Base-by-base conservation (phyloP, 1,140 invertebrate species). In the Temnothorax curvispinosus region DNA sequence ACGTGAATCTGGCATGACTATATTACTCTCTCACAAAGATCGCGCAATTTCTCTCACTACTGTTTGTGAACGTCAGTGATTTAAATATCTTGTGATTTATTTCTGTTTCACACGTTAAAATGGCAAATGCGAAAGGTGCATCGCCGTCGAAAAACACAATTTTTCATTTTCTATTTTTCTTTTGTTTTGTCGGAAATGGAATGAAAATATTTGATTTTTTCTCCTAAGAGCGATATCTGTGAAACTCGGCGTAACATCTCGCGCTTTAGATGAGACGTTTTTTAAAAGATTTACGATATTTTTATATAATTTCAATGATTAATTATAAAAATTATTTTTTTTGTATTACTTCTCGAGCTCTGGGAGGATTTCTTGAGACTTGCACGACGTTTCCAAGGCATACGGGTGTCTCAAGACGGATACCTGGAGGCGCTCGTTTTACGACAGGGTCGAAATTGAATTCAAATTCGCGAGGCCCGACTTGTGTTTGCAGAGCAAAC, bases 401-500 rank as follows among this genome's bases (percentile, higher is more conserved):
- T 75, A 35, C 88, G 81, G 69, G 35, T 69, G 60, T 86, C 65
- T 58, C 71, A 18, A 35, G 21, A 41, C n/a, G 82, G 18, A 27
- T 7, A 85, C 74, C 82, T 64, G 44, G 38, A 82, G 56, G 72
- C 35, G 38, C 65, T 71, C 72, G 58, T 60, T 76, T 56, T 56
- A 87, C n/a, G 58, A 52, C 58, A 80, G 69, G 74, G 67, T 72
- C 74, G 64, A 86, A 92, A 93, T 93, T 93, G 91, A 93, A 94
- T 93, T 93, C 92, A 93, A 92, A 93, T 93, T 93, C 93, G 91
- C 91, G 87, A 91, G 91, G 91, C 82, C 87, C 77, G 76, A 47
- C 67, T 74, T 50, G 78, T 94, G 91, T 92, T 93, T 93, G 89
- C 92, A 87, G 77, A 89, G 87, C 93, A 94, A 94, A 94, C 91